Evolutionary conservation across 1,140 invertebrate genomes (phyloP), one percentile per base, ranked within the genome.

Genomic region (Alviniconcha marisindica): DNA sequence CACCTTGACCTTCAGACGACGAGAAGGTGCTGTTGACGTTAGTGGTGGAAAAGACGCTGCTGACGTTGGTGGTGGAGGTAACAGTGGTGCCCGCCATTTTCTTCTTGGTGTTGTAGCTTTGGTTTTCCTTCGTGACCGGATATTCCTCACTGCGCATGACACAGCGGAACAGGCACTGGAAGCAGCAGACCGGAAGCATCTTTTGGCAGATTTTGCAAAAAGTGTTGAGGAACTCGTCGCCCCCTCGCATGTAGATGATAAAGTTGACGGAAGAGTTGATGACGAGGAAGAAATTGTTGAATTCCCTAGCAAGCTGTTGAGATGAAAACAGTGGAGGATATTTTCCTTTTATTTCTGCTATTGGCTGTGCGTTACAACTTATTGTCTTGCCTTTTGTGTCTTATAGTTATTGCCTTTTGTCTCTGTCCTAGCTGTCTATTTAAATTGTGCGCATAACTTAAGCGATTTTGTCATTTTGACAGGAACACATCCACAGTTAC

Each of bases 191-290:
- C 12, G 42, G 73, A 15, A 76, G 28, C 21, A 21, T 15, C 28
- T 24, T 51, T 5, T 54, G 73, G 44, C 21, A 76, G 0, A 76
- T 31, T 3, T 10, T 31, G 42, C 73, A 54, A n/a, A 76, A 51
- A 24, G 42, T 76, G 2, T 18, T n/a, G 21, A n/a, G 44, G 28
- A 76, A 76, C 28, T 76, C 73, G 44, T 51, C 73, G 2, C 42
- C 44, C 4, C 73, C 44, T 76, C 73, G 24, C 42, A 76, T 51
- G 44, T 76, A 76, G 44, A 76, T 76, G 28, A 76, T 28, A n/a
- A 76, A 48, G 31, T 76, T 76, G 5, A 24, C 33, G 21, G 73
- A 76, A 51, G 73, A 76, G 73, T 76, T 48, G 73, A 76, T 54
- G 24, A 28, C n/a, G 7, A 51, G 21, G 14, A 51, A 76, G 42